phyloP scores from a whole-genome alignment of 2,797 vertebrate species.

The Betta splendens region DNA sequence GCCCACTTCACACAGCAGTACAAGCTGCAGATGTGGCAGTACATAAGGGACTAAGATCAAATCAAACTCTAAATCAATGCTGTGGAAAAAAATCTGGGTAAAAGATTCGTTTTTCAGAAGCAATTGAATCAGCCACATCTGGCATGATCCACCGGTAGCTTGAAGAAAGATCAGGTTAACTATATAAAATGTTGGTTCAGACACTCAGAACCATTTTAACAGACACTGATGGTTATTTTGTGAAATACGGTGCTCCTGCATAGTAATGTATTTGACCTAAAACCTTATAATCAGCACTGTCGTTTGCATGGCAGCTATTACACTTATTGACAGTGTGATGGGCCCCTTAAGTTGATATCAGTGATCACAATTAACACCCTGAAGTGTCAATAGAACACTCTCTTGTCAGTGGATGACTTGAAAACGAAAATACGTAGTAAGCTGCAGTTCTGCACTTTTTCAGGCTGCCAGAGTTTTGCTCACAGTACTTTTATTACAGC shows the following conservation, averaged over 20 bases:
- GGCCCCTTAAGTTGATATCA: constrained; percentile 32
- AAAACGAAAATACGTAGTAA: constrained; percentile 61
- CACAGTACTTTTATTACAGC: constrained; percentile 77
- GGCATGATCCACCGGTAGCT: constrained; percentile 34
- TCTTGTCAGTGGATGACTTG: constrained; percentile 54
- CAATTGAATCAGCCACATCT: constrained; percentile 51
- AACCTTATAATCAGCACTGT: background rate
- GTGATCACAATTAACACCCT: constrained; percentile 36
- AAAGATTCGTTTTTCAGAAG: constrained; percentile 66
- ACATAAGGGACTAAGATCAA: constrained; percentile 77
- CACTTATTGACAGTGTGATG: constrained; percentile 9
- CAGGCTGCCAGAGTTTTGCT: constrained; percentile 68
- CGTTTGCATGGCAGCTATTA: constrained; percentile 3
- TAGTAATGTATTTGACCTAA: background rate
- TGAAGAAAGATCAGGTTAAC: constrained; percentile 40
- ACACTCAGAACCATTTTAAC: background rate
- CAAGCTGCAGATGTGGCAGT: constrained; percentile 80
- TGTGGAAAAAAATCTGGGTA: constrained; percentile 22
- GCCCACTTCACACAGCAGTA: constrained; percentile 72
- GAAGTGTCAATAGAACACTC: constrained; percentile 47
- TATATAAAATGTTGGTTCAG: constrained; percentile 10
- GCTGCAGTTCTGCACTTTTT: constrained; percentile 59
- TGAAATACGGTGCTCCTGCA: background rate
- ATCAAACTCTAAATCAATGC: constrained; percentile 76
- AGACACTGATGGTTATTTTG: background rate